phyloP scores from a whole-genome alignment of 1,140 invertebrate genomes.

The Procambarus virginalis region DNA sequence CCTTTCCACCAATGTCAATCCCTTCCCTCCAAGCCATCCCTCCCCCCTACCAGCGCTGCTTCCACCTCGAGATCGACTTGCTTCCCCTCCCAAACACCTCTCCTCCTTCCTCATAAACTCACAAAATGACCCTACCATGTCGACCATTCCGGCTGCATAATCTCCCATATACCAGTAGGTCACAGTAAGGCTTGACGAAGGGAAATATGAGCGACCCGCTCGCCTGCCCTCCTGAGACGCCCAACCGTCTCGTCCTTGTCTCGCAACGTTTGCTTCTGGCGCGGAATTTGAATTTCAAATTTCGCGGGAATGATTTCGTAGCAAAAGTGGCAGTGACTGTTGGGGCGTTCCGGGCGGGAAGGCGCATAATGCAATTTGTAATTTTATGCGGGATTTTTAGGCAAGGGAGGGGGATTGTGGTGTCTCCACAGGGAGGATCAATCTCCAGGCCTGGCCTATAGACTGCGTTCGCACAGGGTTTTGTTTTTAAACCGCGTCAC shows the following conservation, averaged over 20 bases:
- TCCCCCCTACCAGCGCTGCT: not conserved
- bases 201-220: not conserved
- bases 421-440: not conserved
- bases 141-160: constrained; percentile 21
- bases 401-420: not conserved
- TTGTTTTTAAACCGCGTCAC: no score
- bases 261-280: constrained; percentile 40
- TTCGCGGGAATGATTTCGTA: constrained; percentile 35
- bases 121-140: constrained; percentile 22
- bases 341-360: constrained; percentile 48
- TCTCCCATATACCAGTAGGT: constrained; percentile 4
- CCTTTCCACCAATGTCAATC: not conserved
- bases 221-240: constrained; percentile 1
- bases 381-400: constrained; percentile 48
- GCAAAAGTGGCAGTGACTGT: constrained; percentile 34
- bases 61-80: not conserved
- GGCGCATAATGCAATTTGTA: constrained; percentile 54
- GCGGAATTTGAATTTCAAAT: constrained; percentile 46
- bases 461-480: no score
- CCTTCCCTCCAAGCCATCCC: not conserved
- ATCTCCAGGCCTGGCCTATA: no score
- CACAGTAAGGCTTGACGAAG: not conserved
- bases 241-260: constrained; percentile 17
- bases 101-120: constrained; percentile 19
- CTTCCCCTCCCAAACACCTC: not conserved